These are phyloP conservation scores for Epinephelus fuscoguttatus DNA, from an alignment of 2,113 vertebrate genomes.

Conservation along the genomic window DNA sequence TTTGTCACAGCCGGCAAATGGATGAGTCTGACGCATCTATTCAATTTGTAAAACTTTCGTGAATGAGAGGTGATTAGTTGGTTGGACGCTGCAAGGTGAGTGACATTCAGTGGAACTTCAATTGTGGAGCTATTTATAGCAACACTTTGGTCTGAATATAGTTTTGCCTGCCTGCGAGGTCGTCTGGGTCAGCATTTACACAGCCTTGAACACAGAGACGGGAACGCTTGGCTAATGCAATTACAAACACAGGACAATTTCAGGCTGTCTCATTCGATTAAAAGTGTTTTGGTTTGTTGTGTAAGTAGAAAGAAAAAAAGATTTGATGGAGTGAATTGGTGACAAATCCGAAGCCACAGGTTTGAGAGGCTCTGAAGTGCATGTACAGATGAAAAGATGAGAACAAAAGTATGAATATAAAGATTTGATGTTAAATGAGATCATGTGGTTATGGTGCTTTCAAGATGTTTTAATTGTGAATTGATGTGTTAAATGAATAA, in stretches of 20 bases:
- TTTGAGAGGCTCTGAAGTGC: neutral
- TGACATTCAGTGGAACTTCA: constrained; percentile 68
- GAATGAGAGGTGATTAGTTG: constrained; percentile 43
- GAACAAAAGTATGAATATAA: neutral
- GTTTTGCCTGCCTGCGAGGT: constrained; percentile 58
- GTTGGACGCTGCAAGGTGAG: constrained; percentile 12
- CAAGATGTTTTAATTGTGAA: constrained; percentile 34
- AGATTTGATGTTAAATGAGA: neutral
- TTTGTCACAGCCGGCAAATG: neutral
- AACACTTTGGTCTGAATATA: constrained; percentile 75
- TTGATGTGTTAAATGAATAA: constrained; percentile 6
- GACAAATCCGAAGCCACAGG: neutral
- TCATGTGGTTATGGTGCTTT: neutral
- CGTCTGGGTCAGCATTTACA: constrained; percentile 64
- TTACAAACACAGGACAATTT: constrained; percentile 55
- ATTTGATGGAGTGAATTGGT: neutral
- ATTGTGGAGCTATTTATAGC: constrained; percentile 75
- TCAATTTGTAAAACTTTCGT: constrained; percentile 31
- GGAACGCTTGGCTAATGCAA: constrained; percentile 55
- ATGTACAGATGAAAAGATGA: neutral
- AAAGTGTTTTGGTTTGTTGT: constrained; percentile 44
- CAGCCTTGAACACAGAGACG: constrained; percentile 62
- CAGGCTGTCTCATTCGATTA: constrained; percentile 55
- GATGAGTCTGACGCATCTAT: neutral
- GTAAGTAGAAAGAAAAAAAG: constrained; percentile 1